Evolutionary conservation across 2,888 invertebrate genomes (phyloP), one percentile per base, ranked within the genome.

Genomic region (Gibbula magus): DNA sequence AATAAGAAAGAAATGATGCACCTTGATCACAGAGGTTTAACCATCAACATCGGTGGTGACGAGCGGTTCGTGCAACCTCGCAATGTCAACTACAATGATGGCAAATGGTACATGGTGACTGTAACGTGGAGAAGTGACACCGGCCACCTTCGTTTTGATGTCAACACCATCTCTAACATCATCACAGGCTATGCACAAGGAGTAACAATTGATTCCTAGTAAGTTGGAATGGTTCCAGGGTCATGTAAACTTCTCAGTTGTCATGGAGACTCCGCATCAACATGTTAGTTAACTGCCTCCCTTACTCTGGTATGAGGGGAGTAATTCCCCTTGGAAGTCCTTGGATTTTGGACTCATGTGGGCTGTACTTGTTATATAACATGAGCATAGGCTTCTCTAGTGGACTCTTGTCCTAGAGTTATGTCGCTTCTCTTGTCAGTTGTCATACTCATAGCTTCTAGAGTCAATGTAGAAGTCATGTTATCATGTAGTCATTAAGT

Each of bases 81-180:
- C 1, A 22, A 74, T 51, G 39, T 61, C 13, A 75, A 61, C 16
- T 75, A 85, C 16, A 85, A 85, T 77, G 86, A 89, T 78, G 89
- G 89, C n/a, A 79, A 87, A 66, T 90, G 90, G 90, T 88, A 89
- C 79, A 81, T 86, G 74, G 82, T 89, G 0, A 84, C 85, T 2
- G 45, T 89, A 18, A 82, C 80, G 18, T 88, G 84, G 81, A 79
- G 85, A 67, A 81, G 83, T 20, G 61, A 29, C 2, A 79, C 79
- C 0, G 87, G 87, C n/a, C 74, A 54, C 5, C 77, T 87, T 22
- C 45, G 53, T 13, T 82, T 88, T 16, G 84, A 84, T 54, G 79
- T 85, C 0, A 85, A 88, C 82, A 87, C 87, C n/a, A 54, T 88
- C 25, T 56, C 39, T 4, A 79, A 84, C n/a, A 2, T 74, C 7